Evolutionary conservation across 2,113 vertebrate genomes (phyloP).

Genomic region (Apteryx owenii): DNA sequence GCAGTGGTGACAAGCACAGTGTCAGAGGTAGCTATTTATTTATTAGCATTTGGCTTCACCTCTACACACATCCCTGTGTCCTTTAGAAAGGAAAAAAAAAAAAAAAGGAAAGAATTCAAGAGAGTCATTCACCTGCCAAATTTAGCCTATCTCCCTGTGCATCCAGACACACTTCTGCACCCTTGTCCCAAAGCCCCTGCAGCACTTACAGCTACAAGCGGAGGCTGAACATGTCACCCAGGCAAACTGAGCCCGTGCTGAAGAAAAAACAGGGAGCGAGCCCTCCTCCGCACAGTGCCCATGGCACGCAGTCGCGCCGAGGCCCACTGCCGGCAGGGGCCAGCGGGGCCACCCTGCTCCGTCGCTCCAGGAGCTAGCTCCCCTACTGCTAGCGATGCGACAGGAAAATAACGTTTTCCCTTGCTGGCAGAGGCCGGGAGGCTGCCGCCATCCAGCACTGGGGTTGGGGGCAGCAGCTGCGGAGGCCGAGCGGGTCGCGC

Average conservation of each 20-base stretch:
- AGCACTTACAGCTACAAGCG: not conserved
- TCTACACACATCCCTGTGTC: not conserved
- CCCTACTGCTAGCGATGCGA: not conserved
- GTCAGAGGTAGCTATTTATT: not conserved
- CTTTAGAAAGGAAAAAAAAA: not conserved
- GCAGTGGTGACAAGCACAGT: not conserved
- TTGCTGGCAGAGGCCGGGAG: no score
- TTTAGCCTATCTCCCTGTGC: conserved; percentile 34
- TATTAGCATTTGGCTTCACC: not conserved
- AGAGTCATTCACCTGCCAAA: not conserved
- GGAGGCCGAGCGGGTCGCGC: not conserved
- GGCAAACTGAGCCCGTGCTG: not conserved
- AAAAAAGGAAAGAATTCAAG: not conserved
- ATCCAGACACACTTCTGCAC: conserved; percentile 1
- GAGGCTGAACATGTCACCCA: not conserved
- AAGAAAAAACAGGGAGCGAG: not conserved
- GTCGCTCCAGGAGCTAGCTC: not conserved
- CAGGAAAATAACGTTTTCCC: not conserved
- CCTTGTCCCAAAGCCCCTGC: conserved; percentile 7
- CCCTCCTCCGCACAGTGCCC: not conserved
- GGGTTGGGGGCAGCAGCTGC: not conserved
- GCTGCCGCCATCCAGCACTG: not conserved
- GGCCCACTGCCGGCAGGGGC: not conserved
- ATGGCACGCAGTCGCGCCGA: not conserved
- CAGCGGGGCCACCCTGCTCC: no score